A percentile compares a stretch with the other conserved stretches of the same genome.
phyloP scores from a whole-genome alignment of 1,140 invertebrate species.

The Lepeophtheirus salmonis region DNA sequence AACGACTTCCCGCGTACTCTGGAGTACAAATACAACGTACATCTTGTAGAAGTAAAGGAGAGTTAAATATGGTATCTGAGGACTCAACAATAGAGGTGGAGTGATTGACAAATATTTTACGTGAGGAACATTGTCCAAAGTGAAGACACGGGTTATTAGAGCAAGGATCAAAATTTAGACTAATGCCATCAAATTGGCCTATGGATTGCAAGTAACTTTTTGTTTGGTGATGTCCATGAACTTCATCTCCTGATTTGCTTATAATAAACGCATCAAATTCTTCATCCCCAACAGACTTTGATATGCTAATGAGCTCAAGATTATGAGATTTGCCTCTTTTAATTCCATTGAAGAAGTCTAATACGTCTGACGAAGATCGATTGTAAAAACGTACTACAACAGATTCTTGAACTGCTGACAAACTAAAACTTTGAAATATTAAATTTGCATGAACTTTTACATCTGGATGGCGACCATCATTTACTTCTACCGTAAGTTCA shows the following conservation, averaged over 20 bases:
- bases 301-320: neutral
- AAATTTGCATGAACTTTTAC: constrained; percentile 31
- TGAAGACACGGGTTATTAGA: constrained; percentile 26
- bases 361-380: constrained; percentile 21
- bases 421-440: neutral
- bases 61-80: constrained; percentile 52
- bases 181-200: neutral
- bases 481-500: constrained; percentile 56
- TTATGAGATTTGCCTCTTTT: neutral
- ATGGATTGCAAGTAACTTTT: neutral
- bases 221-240: neutral
- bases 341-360: constrained; percentile 6
- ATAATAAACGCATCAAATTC: neutral
- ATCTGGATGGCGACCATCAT: constrained; percentile 65
- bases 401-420: neutral
- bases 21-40: constrained; percentile 56
- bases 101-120: constrained; percentile 21
- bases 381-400: constrained; percentile 41
- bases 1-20: constrained; percentile 52
- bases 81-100: constrained; percentile 44
- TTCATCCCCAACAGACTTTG: neutral
- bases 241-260: neutral
- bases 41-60: constrained; percentile 51
- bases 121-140: constrained; percentile 40
- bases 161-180: constrained; percentile 25